These are phyloP conservation scores for Clupea harengus DNA, from an alignment of 2,113 vertebrate genomes.

Conservation along the genomic window DNA sequence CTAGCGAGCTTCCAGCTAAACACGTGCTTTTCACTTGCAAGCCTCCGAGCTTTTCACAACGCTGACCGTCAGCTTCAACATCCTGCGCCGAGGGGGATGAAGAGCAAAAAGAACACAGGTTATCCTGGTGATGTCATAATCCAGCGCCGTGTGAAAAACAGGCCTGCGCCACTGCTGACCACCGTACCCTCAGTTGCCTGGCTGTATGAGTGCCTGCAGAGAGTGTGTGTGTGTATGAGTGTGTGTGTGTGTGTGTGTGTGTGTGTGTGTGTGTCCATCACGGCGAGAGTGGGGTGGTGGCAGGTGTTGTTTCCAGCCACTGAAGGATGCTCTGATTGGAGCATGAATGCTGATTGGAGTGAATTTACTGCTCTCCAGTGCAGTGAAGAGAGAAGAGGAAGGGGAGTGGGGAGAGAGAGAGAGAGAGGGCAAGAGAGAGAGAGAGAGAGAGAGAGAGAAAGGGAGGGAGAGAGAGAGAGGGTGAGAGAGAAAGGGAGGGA, in stretches of 20 bases:
- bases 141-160: background rate
- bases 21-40: background rate
- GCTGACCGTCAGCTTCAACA: background rate
- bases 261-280: background rate
- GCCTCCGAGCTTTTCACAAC: background rate
- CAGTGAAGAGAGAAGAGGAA: background rate
- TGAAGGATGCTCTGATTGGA: slow-evolving; percentile 54
- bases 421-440: background rate
- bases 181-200: background rate
- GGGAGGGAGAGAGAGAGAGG: background rate
- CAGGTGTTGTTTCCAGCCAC: slow-evolving; percentile 21
- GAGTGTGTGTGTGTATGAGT: background rate
- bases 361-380: slow-evolving; percentile 78
- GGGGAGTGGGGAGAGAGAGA: background rate
- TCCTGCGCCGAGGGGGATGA: background rate
- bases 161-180: background rate
- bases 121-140: background rate
- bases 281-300: slow-evolving; percentile 8
- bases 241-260: background rate
- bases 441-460: too few relatives aligned
- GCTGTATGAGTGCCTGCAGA: background rate
- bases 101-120: background rate
- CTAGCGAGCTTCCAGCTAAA: background rate
- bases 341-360: slow-evolving; percentile 74
- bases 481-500: background rate